Percentiles rank a stretch among this genome's conserved stretches.
phyloP scores from a whole-genome alignment of 2,113 vertebrate species.

The Alectura lathami region DNA sequence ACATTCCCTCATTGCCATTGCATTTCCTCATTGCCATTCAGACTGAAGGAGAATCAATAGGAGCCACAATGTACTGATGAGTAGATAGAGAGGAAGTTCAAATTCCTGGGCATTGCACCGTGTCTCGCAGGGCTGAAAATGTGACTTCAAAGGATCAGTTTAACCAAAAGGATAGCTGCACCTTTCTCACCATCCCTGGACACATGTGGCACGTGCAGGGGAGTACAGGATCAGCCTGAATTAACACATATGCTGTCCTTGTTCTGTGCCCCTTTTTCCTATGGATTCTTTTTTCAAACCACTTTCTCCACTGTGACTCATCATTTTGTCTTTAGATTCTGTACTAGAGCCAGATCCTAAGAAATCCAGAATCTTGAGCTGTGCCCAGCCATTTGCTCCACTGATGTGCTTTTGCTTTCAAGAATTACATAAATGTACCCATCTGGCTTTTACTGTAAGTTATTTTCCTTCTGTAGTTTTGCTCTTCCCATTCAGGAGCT shows the following conservation, averaged over 20 bases:
- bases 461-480: neutral
- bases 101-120: neutral
- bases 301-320: constrained; percentile 34
- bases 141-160: neutral
- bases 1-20: too few species aligned
- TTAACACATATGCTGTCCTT: neutral
- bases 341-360: constrained; percentile 18
- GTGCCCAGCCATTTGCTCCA: neutral
- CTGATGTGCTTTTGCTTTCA: neutral
- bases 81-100: neutral
- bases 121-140: neutral
- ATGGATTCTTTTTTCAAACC: neutral
- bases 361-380: constrained; percentile 14
- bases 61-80: neutral
- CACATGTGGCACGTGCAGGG: neutral
- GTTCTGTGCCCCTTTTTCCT: neutral
- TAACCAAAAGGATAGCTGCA: neutral
- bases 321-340: constrained; percentile 47
- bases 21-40: neutral
- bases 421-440: neutral
- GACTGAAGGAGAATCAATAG: neutral
- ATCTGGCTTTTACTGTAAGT: neutral
- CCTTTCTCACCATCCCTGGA: neutral
- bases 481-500: neutral
- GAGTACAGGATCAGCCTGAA: neutral